Percentiles rank a stretch among this genome's conserved stretches.
phyloP scores from a whole-genome alignment of 1,140 invertebrate species.

The Heliconius himera region DNA sequence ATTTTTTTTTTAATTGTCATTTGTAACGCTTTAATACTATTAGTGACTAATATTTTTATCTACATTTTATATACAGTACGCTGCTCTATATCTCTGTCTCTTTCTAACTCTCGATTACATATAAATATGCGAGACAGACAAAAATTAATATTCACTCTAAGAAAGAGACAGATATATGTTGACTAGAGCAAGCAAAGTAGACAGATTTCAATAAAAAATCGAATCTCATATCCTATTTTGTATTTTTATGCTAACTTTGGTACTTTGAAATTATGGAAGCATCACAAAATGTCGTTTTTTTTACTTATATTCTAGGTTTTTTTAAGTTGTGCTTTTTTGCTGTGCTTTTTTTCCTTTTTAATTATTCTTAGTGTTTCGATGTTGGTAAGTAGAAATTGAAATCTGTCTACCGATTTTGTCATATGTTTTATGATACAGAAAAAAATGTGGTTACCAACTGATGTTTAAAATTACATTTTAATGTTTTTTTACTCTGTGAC shows the following conservation, averaged over 20 bases:
- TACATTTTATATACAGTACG: slow-evolving; percentile 15
- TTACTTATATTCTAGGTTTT: slow-evolving; percentile 1
- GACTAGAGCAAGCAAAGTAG: slow-evolving; percentile 18
- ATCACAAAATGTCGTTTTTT: slow-evolving; percentile 19
- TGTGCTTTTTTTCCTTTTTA: slow-evolving; percentile 3
- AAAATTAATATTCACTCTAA: neutral
- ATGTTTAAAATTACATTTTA: slow-evolving; percentile 10
- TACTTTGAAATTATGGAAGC: slow-evolving; percentile 6
- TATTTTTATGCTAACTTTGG: slow-evolving; percentile 10
- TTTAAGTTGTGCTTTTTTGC: neutral
- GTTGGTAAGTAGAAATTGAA: slow-evolving; percentile 27
- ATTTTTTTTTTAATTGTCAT: slow-evolving; percentile 25
- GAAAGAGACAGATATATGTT: neutral
- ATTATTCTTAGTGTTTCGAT: slow-evolving; percentile 4
- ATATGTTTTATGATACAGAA: slow-evolving; percentile 25
- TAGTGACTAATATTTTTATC: slow-evolving; percentile 39
- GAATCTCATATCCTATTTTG: slow-evolving; percentile 39
- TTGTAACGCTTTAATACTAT: slow-evolving; percentile 38
- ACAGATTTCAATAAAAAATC: slow-evolving; percentile 40
- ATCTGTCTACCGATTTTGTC: slow-evolving; percentile 20
- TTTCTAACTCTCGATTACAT: neutral
- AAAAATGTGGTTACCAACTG: slow-evolving; percentile 11
- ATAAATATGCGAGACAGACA: slow-evolving; percentile 5
- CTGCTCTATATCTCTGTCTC: neutral
- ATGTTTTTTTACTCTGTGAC: slow-evolving; percentile 26